phyloP scores from a whole-genome alignment of 2,888 invertebrate genomes.

The Alitta virens region DNA sequence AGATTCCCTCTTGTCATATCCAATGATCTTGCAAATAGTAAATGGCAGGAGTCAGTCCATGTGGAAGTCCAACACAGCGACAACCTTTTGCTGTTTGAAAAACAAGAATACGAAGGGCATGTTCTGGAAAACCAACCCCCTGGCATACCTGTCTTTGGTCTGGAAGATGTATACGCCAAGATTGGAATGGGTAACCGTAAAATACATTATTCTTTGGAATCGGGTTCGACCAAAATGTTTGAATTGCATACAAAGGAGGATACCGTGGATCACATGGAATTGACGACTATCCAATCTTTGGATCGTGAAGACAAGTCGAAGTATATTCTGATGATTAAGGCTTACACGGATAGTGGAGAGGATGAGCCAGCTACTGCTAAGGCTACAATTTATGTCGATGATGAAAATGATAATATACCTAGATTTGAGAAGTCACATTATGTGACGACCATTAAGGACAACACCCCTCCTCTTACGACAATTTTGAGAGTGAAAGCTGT shows the following conservation, averaged over 20 bases:
- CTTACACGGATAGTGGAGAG: conserved; percentile 45
- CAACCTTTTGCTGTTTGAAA: conserved; percentile 21
- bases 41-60: conserved; percentile 25
- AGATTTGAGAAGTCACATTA: conserved; percentile 20
- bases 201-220: conserved; percentile 17
- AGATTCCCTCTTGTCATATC: conserved; percentile 25
- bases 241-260: conserved; percentile 15
- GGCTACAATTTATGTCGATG: conserved; percentile 19
- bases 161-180: conserved; percentile 19
- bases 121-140: conserved; percentile 24
- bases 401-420: conserved; percentile 27
- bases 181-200: conserved; percentile 1
- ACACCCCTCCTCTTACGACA: conserved; percentile 11
- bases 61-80: conserved; percentile 21
- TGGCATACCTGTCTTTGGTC: conserved; percentile 15
- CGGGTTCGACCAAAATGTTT: conserved; percentile 20
- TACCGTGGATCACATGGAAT: conserved; percentile 5
- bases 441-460: conserved; percentile 18
- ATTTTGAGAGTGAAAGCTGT: conserved; percentile 17
- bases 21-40: conserved; percentile 20
- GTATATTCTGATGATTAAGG: conserved; percentile 70
- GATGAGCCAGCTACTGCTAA: conserved; percentile 68
- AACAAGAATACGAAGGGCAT: conserved; percentile 23
- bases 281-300: conserved; percentile 62
- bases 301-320: conserved; percentile 74